Base-by-base conservation (phyloP, 2,888 invertebrate genomes). In the Tenthredo distinguenda region DNA sequence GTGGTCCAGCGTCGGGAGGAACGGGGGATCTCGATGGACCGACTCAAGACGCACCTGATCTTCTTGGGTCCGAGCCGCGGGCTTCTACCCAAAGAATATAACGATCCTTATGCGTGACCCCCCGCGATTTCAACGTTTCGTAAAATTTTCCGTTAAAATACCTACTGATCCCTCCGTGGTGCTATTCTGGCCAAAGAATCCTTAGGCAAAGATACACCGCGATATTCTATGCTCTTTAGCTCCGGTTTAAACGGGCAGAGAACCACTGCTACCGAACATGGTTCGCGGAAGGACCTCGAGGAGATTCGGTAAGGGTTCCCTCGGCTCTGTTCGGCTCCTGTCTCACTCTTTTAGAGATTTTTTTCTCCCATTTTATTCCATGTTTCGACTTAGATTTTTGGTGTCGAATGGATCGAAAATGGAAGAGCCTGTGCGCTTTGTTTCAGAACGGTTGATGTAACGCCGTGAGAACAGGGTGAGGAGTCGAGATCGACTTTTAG, bases 241-340 rank as follows among this genome's bases (percentile, higher is more conserved):
- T 18, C 34, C 18, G 26, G 31, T 50, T 2, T 7, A 34, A 34
- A 50, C n/a, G 18, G 26, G 31, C 31, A 55, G 81, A 81, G 81
- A 81, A 81, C 81, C 81, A 62, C 81, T 81, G 81, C 21, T 34
- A 31, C 58, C 12, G 40, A 81, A 34, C 31, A 81, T 62, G 62
- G n/a, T 81, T 81, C 81, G 81, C 81, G 62, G 81, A 81, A 81
- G 81, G 81, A 81, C 26, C 81, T 62, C 40, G 62, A 81, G 21
- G 40, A 81, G 62, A 21, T 34, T 58, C 37, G 81, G 62, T 62
- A 26, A 81, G 81, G 62, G 81, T 58, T 81, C 58, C 55, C 34
- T 74, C 74, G 55, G 50, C 7, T 55, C 55, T 31, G 50, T 79
- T 79, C 15, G 47, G 43, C 47, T 47, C 18, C 68, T 34, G 68